These are phyloP conservation scores for Strix aluco DNA, from an alignment of 2,113 vertebrate species.

Conservation along the genomic window DNA sequence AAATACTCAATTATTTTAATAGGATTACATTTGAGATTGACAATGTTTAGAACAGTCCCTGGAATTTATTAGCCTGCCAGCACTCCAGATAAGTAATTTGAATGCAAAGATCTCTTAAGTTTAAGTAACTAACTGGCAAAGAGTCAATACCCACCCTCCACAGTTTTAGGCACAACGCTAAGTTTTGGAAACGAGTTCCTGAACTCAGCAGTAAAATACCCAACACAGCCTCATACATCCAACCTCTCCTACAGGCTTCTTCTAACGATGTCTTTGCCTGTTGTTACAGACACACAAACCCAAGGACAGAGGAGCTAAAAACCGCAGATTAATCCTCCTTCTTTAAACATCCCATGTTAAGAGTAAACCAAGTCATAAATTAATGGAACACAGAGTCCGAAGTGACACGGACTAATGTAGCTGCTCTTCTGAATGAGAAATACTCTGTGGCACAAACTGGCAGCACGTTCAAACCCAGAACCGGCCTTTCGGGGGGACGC, in stretches of 20 bases:
- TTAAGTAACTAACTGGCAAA: slow-evolving; percentile 74
- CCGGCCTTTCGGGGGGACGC: background rate
- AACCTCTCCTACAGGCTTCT: background rate
- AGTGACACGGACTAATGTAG: fast-evolving
- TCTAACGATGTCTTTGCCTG: background rate
- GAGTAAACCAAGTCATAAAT: background rate
- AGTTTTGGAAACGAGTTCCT: slow-evolving; percentile 2
- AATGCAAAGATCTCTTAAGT: slow-evolving; percentile 67
- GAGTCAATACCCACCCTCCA: slow-evolving; percentile 38
- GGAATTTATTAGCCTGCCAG: slow-evolving; percentile 72
- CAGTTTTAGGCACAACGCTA: background rate
- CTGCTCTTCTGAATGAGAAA: background rate
- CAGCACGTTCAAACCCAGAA: too few species aligned
- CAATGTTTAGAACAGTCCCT: slow-evolving; percentile 68
- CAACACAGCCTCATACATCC: background rate
- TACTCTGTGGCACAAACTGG: fast-evolving
- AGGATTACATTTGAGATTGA: slow-evolving; percentile 73
- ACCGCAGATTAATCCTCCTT: background rate
- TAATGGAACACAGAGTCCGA: fast-evolving
- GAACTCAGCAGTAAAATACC: background rate
- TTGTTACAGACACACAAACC: background rate
- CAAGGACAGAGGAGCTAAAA: background rate
- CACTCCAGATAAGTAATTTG: slow-evolving; percentile 67
- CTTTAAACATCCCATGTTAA: background rate
- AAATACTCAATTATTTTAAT: slow-evolving; percentile 78